Percentiles rank a stretch among this genome's conserved stretches.
Evolutionary conservation across 2,113 vertebrate species (phyloP).

Genomic region (Carollia perspicillata): DNA sequence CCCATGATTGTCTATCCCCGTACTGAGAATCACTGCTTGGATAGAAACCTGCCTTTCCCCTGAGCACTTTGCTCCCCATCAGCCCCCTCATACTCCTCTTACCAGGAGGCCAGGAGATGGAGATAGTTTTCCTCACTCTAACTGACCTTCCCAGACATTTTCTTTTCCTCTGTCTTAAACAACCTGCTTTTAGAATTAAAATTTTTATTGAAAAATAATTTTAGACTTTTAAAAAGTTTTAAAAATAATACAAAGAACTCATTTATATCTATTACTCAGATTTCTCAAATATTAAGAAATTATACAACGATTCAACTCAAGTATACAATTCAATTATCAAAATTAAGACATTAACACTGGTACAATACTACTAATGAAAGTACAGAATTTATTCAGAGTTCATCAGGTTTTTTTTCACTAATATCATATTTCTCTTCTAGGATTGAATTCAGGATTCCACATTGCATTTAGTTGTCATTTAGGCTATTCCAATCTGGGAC

Average conservation of each 20-base stretch:
- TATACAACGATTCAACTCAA: neutral
- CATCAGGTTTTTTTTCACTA: neutral
- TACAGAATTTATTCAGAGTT: neutral
- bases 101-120: neutral
- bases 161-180: neutral
- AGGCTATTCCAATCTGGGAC: neutral
- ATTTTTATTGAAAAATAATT: neutral
- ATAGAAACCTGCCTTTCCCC: neutral
- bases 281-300: slow-evolving; percentile 36
- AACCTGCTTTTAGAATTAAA: neutral
- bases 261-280: neutral
- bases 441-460: neutral
- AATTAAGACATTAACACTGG: neutral
- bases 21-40: neutral
- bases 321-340: slow-evolving; percentile 18
- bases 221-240: neutral
- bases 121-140: neutral
- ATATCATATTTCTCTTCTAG: slow-evolving; percentile 22
- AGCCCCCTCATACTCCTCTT: neutral
- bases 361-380: neutral
- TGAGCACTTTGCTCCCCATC: neutral
- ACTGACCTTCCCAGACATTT: neutral
- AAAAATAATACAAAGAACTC: slow-evolving; percentile 34
- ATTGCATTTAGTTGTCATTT: slow-evolving; percentile 5
- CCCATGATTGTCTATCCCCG: neutral